Base-by-base conservation (phyloP, 2,888 invertebrate genomes). In the Drosophila vallismaia region DNA sequence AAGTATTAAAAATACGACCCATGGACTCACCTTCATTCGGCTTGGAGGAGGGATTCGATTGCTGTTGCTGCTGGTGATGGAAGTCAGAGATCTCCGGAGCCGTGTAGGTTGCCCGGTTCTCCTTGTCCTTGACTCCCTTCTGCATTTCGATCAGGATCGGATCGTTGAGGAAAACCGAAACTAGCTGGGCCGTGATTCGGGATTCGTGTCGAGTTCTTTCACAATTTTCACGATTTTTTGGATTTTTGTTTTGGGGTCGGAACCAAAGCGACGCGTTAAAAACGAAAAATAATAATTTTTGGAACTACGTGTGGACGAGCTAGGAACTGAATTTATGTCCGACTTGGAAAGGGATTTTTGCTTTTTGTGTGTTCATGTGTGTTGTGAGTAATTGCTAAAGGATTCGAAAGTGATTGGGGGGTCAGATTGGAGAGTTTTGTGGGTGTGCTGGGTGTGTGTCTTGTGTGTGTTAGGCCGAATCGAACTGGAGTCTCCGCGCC, bases 101-200 rank as follows among this genome's bases (percentile, higher is more conserved):
- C 26, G 12, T 4, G 10, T 36, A n/a, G 29, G 46, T 36, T 14
- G 42, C 50, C 49, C 40, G 50, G 50, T 54, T 71, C 28, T 70
- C 72, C 70, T 54, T 69, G 24, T 70, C 71, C 50, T 71, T 70
- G 45, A 54, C 71, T 45, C 72, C 54, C 70, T 62, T 70, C 51
- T 70, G 70, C 70, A 70, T 70, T 33, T 36, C 48, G 19, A 19
- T 19, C 19, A 19, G 19, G 19, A 19, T 19, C 2, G n/a, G n/a
- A n/a, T 19, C 19, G 19, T 19, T 19, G 19, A 19, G 19, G 19
- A 19, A 19, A 19, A 19, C 19, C 19, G 19, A 2, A 19, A 19
- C 19, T 19, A 19, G 2, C 19, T 2, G 19, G 50, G 4, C 29
- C 10, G 8, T 10, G 2, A n/a, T 36, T 4, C 3, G 10, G 19